A percentile compares a stretch with the other conserved stretches of the same genome.
These are phyloP conservation scores for Macrosoma leucophasiata DNA, from an alignment of 2,888 invertebrate genomes.

Conservation along the genomic window DNA sequence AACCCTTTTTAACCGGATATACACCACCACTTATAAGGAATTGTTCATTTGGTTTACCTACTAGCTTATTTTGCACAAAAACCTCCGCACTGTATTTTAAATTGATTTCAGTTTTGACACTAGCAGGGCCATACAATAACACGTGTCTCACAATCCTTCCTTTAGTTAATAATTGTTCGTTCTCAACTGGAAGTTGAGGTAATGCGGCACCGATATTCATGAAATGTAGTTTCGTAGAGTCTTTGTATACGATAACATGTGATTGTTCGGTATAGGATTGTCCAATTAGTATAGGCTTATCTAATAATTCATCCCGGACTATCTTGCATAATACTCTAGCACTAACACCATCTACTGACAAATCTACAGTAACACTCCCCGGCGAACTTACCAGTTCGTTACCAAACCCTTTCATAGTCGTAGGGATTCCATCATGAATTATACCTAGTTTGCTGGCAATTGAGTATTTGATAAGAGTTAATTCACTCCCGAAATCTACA, in stretches of 20 bases:
- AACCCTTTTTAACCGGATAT: slow-evolving; percentile 12
- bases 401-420: slow-evolving; percentile 23
- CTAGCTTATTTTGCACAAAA: slow-evolving; percentile 11
- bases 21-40: slow-evolving; percentile 17
- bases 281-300: slow-evolving; percentile 19
- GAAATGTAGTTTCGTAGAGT: slow-evolving; percentile 13
- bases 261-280: slow-evolving; percentile 24
- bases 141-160: too few relatives aligned
- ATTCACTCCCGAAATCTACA: too few relatives aligned
- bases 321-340: slow-evolving; percentile 19
- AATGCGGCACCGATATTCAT: slow-evolving; percentile 10
- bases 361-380: slow-evolving; percentile 6
- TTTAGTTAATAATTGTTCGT: neutral
- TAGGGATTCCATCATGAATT: too few relatives aligned
- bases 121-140: slow-evolving; percentile 14
- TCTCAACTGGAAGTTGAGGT: slow-evolving; percentile 4
- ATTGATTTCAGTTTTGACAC: slow-evolving; percentile 6
- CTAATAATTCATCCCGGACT: slow-evolving; percentile 19
- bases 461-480: too few relatives aligned
- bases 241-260: slow-evolving; percentile 21
- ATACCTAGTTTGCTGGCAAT: too few relatives aligned
- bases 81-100: slow-evolving; percentile 4
- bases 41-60: slow-evolving; percentile 19
- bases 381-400: slow-evolving; percentile 18
- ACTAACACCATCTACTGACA: slow-evolving; percentile 15